These are phyloP conservation scores for Peromyscus polionotus DNA, from an alignment of 2,113 vertebrate genomes.

Conservation along the genomic window DNA sequence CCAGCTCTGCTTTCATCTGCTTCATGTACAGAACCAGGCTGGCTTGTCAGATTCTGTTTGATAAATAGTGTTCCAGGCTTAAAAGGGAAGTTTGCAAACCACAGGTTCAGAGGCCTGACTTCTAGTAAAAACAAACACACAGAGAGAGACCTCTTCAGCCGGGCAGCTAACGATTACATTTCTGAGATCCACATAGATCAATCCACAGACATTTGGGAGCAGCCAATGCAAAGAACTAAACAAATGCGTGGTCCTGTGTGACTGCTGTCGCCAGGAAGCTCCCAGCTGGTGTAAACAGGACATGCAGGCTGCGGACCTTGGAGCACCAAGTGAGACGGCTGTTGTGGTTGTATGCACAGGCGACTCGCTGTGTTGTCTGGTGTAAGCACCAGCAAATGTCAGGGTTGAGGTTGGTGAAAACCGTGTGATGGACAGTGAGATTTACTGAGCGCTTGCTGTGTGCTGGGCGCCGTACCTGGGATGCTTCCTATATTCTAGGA, in stretches of 20 bases:
- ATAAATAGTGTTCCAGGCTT: constrained; percentile 60
- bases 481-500: neutral
- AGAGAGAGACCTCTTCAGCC: constrained; percentile 68
- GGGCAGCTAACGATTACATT: constrained; percentile 69
- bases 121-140: constrained; percentile 82
- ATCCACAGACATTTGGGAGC: constrained; percentile 75
- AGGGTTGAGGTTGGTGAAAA: neutral
- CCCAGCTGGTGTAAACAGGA: constrained; percentile 43
- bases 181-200: constrained; percentile 70
- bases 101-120: constrained; percentile 78
- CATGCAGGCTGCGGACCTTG: neutral
- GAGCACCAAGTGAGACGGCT: neutral
- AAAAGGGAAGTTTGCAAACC: constrained; percentile 74
- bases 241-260: constrained; percentile 67
- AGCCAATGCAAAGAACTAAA: constrained; percentile 64
- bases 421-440: neutral
- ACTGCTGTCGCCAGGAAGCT: constrained; percentile 64
- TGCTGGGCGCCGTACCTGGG: neutral
- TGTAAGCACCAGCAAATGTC: neutral
- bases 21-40: neutral
- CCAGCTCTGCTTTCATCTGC: neutral
- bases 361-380: neutral
- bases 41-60: constrained; percentile 57
- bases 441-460: neutral
- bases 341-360: neutral